Evolutionary conservation across 1,140 invertebrate species (phyloP).

Genomic region (Heliconius himera): DNA sequence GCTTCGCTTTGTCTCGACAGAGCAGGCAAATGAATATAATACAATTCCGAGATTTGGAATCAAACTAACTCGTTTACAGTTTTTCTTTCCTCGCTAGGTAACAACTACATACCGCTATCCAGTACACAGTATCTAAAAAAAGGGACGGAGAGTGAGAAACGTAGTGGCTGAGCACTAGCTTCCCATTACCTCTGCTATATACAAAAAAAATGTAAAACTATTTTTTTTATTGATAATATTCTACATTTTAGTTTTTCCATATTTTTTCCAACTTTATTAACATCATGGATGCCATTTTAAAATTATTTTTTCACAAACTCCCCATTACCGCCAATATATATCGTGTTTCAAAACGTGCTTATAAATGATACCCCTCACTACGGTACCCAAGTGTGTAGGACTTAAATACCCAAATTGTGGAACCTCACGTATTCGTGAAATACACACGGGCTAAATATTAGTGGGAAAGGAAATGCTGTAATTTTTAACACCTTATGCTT

Average conservation of each 20-base stretch:
- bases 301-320: background rate
- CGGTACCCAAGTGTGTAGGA: background rate
- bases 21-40: too few relatives aligned
- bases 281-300: background rate
- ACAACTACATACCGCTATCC: too few relatives aligned
- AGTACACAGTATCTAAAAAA: too few relatives aligned
- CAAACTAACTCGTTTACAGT: too few relatives aligned
- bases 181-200: too few relatives aligned
- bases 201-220: too few relatives aligned
- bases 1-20: too few relatives aligned
- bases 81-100: too few relatives aligned
- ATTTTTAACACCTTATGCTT: background rate
- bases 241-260: background rate
- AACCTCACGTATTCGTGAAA: slow-evolving; percentile 10
- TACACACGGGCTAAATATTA: background rate
- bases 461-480: background rate
- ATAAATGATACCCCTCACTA: background rate
- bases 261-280: background rate
- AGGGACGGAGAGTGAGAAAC: too few relatives aligned
- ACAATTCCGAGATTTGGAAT: too few relatives aligned
- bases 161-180: too few relatives aligned
- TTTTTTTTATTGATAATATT: too few relatives aligned
- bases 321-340: background rate
- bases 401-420: slow-evolving; percentile 60
- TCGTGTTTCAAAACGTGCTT: slow-evolving; percentile 6